phyloP scores from a whole-genome alignment of 35 echinoderm and acorn worm genomes.

The Ophiothrix spiculata region DNA sequence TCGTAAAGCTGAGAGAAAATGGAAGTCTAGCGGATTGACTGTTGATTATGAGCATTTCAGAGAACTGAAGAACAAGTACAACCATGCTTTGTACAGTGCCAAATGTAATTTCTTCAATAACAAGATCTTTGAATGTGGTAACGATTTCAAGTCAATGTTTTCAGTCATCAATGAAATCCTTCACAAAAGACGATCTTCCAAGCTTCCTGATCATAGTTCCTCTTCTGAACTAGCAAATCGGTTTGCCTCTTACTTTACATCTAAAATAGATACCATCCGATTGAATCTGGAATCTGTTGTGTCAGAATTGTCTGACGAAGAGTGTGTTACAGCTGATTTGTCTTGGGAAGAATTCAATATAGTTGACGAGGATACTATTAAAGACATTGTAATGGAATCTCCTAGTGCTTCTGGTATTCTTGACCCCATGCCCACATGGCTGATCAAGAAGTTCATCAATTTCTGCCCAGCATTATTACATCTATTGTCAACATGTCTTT shows the following conservation, averaged over 20 bases:
- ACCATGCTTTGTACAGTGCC: slow-evolving; percentile 16
- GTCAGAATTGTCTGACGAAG: background rate
- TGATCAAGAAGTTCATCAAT: background rate
- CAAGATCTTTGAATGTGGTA: slow-evolving; percentile 43
- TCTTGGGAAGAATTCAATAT: background rate
- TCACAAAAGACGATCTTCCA: slow-evolving; percentile 29
- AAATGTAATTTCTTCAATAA: slow-evolving; percentile 46
- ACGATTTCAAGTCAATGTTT: slow-evolving; percentile 27
- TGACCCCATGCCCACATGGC: slow-evolving; percentile 45
- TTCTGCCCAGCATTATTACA: background rate
- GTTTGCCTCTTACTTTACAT: slow-evolving; percentile 14
- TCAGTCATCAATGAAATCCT: slow-evolving; percentile 15
- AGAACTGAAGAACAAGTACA: slow-evolving; percentile 14
- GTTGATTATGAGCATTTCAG: slow-evolving; percentile 3
- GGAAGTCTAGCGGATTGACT: background rate
- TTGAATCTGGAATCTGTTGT: background rate
- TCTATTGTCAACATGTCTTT: background rate
- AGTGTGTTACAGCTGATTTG: no score
- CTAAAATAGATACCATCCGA: slow-evolving; percentile 33
- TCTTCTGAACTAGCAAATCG: slow-evolving; percentile 24
- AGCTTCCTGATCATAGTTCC: slow-evolving; percentile 39
- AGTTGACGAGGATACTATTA: slow-evolving; percentile 5
- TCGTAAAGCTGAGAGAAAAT: slow-evolving; percentile 25
- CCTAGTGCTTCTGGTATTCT: slow-evolving; percentile 39
- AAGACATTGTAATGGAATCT: background rate